Evolutionary conservation across 2,888 invertebrate species (phyloP).

Genomic region (Chymomyza caudatula): DNA sequence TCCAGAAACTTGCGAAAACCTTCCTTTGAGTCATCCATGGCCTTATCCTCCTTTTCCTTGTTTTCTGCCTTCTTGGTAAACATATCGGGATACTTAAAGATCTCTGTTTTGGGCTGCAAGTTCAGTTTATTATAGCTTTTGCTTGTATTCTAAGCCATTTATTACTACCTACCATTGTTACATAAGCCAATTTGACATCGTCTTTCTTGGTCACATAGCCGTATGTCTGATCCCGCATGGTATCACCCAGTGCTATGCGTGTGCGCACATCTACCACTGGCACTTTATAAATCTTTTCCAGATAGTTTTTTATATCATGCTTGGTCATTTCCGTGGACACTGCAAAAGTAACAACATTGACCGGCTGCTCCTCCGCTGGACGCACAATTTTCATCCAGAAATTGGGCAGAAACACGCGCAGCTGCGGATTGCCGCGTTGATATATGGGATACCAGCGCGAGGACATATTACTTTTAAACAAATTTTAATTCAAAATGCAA

Average conservation of each 20-base stretch:
- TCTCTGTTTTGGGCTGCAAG: constrained; percentile 84
- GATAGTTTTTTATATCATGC: constrained; percentile 92
- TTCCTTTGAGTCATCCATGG: constrained; percentile 82
- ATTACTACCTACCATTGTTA: constrained; percentile 83
- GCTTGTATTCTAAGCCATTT: not conserved
- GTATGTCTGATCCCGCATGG: constrained; percentile 81
- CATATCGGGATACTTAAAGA: constrained; percentile 88
- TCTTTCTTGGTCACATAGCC: constrained; percentile 89
- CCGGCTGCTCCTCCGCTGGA: constrained; percentile 83
- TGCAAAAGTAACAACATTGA: constrained; percentile 91
- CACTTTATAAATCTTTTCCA: constrained; percentile 96
- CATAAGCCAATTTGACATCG: constrained; percentile 89
- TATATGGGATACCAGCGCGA: constrained; percentile 90
- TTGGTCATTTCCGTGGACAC: constrained; percentile 97
- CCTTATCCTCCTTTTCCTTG: constrained; percentile 82
- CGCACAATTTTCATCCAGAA: constrained; percentile 97
- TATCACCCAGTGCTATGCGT: constrained; percentile 84
- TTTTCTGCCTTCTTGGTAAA: constrained; percentile 80
- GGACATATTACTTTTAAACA: constrained; percentile 64
- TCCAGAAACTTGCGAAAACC: constrained; percentile 81
- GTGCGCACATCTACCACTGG: constrained; percentile 88
- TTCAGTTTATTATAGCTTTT: constrained; percentile 12
- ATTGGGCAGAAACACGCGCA: constrained; percentile 94
- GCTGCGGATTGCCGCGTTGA: constrained; percentile 95
- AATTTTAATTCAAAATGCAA: constrained; percentile 13